Percentiles rank a stretch among this genome's conserved stretches.
Evolutionary conservation across 2,113 vertebrate genomes (phyloP).

Genomic region (Eurystomus gularis): DNA sequence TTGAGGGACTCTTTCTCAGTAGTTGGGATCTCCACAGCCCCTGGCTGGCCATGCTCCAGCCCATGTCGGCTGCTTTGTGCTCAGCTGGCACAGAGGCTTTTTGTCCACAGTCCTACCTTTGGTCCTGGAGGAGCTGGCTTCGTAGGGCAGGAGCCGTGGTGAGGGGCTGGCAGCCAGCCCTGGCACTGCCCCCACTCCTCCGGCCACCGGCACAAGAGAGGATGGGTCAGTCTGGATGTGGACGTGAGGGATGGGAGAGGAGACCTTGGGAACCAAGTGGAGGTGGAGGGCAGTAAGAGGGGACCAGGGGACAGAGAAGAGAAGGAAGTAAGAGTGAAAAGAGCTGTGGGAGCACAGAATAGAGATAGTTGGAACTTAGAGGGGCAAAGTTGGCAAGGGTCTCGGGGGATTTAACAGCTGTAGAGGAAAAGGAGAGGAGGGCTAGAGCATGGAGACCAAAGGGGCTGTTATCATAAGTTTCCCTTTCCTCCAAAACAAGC

Average conservation of each 20-base stretch:
- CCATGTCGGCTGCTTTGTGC: background rate
- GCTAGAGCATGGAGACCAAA: background rate
- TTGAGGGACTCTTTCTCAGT: background rate
- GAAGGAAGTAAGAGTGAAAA: background rate
- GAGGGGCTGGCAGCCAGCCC: background rate
- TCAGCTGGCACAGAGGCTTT: background rate
- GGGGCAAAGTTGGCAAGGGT: background rate
- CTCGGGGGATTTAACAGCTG: background rate
- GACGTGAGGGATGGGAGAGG: background rate
- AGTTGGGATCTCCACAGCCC: background rate
- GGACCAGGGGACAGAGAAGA: background rate
- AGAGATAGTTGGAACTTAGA: background rate
- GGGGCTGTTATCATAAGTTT: background rate
- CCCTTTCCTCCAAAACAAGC: background rate
- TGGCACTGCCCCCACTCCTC: background rate
- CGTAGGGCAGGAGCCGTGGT: background rate
- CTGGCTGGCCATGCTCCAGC: rapidly evolving
- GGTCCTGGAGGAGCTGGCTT: background rate
- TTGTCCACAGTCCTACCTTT: background rate
- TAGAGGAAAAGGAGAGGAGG: background rate
- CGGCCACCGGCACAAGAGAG: rapidly evolving
- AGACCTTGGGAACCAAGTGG: rapidly evolving
- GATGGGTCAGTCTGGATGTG: rapidly evolving
- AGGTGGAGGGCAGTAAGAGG: background rate
- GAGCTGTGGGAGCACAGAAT: background rate